Evolutionary conservation across 2,113 vertebrate species (phyloP).

Genomic region (Mirza zaza): DNA sequence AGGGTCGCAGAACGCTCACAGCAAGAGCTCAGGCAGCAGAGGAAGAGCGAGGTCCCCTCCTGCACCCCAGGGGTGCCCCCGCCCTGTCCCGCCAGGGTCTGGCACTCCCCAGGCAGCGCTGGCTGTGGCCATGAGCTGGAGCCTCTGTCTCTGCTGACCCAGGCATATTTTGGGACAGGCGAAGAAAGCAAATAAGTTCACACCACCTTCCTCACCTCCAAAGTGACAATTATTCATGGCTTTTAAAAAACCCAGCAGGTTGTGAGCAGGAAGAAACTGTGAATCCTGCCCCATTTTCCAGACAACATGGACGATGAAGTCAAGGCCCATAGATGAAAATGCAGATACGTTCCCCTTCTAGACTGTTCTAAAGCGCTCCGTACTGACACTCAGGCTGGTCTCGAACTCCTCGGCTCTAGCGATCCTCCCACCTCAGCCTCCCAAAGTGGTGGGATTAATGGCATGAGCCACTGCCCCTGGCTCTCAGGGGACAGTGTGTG

Average conservation of each 20-base stretch:
- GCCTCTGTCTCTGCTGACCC: background rate
- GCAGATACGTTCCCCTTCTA: background rate
- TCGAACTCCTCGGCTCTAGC: too few species aligned
- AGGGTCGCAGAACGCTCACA: background rate
- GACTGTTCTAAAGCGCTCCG: background rate
- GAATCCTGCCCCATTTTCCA: conserved; percentile 43
- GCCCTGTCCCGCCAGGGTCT: background rate
- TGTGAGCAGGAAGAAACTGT: conserved; percentile 28
- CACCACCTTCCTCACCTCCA: background rate
- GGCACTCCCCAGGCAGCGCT: background rate
- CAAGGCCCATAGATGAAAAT: background rate
- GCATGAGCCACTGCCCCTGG: too few species aligned
- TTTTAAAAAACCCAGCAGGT: background rate
- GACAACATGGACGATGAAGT: background rate
- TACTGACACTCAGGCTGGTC: background rate
- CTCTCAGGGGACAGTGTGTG: too few species aligned
- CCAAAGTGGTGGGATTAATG: too few species aligned
- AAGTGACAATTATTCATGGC: conserved; percentile 44
- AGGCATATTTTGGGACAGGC: background rate
- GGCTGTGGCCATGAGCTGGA: background rate
- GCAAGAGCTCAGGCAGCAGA: background rate
- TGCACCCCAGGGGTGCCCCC: too few species aligned
- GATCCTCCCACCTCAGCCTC: too few species aligned
- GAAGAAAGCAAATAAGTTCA: background rate
- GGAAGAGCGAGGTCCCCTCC: background rate